Percentiles rank a stretch among this genome's conserved stretches.
phyloP scores from a whole-genome alignment of 2,888 invertebrate species.

The Melanargia galathea region DNA sequence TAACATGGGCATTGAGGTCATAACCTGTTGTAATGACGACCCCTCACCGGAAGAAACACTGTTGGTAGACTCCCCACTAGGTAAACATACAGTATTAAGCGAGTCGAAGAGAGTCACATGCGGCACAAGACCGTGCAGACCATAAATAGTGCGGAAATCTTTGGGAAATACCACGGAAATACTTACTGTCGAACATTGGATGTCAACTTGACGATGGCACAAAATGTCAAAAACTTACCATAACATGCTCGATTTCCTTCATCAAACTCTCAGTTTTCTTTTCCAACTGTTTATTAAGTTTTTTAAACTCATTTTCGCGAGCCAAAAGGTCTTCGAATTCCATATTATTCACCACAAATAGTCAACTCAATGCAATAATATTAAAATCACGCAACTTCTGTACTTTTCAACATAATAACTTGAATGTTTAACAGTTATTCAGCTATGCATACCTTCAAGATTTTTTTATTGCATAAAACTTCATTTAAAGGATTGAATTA shows the following conservation, averaged over 20 bases:
- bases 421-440: neutral
- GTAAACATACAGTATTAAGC: too few species aligned
- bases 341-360: constrained; percentile 50
- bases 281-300: constrained; percentile 71
- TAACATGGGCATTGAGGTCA: too few species aligned
- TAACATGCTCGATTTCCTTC: constrained; percentile 70
- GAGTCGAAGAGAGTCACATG: too few species aligned
- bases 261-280: constrained; percentile 73
- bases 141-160: too few species aligned
- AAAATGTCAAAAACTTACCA: constrained; percentile 55
- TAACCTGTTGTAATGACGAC: too few species aligned
- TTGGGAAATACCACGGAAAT: too few species aligned
- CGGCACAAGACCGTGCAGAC: too few species aligned
- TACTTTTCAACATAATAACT: neutral
- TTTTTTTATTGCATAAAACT: neutral
- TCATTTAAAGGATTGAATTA: too few species aligned
- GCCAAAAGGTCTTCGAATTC: constrained; percentile 68
- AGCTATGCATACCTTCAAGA: neutral
- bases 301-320: constrained; percentile 74
- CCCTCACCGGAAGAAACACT: too few species aligned
- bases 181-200: neutral
- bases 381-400: neutral
- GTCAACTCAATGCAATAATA: too few species aligned
- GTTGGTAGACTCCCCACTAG: too few species aligned
- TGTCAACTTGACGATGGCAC: too few species aligned